Evolutionary conservation across 2,797 vertebrate species (phyloP).

Genomic region (Cyclopterus lumpus): DNA sequence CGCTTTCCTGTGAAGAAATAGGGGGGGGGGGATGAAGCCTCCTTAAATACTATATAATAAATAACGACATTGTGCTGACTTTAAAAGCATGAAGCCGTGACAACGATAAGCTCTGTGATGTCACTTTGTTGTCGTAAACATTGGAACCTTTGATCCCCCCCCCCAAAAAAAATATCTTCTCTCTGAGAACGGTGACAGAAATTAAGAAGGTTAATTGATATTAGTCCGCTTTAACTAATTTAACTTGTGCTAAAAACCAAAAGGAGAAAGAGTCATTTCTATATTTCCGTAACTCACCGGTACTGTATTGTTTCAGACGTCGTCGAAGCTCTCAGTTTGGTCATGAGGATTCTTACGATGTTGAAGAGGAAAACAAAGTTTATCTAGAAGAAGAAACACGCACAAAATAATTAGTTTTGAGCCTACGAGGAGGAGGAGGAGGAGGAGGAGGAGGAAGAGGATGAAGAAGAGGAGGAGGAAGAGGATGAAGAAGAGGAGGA

Average conservation of each 20-base stretch:
- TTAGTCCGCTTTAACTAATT: background rate
- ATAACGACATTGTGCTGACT: background rate
- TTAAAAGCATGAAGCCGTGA: background rate
- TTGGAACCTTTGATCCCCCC: background rate
- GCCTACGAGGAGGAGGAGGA: slow-evolving; percentile 3
- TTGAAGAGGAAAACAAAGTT: slow-evolving; percentile 99
- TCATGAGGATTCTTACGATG: slow-evolving; percentile 98
- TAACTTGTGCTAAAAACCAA: background rate
- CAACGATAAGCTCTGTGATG: slow-evolving; percentile 5
- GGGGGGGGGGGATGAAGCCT: no score
- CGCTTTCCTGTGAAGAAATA: slow-evolving; percentile 88
- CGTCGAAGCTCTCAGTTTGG: slow-evolving; percentile 95
- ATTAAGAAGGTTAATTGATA: background rate
- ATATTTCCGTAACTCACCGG: slow-evolving; percentile 81
- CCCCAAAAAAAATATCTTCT: background rate
- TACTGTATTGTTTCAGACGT: slow-evolving; percentile 98
- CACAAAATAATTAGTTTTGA: slow-evolving; percentile 32
- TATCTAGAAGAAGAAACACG: slow-evolving; percentile 83
- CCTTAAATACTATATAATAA: no score
- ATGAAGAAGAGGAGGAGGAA: background rate
- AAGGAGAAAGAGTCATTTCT: background rate
- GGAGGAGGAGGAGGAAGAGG: slow-evolving; percentile 19
- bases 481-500: slow-evolving; percentile 14
- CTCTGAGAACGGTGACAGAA: background rate
- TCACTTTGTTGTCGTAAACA: slow-evolving; percentile 1